Conservation (phyloP, 2,797 vertebrate species). For the Phoeniculus purpureus region DNA sequence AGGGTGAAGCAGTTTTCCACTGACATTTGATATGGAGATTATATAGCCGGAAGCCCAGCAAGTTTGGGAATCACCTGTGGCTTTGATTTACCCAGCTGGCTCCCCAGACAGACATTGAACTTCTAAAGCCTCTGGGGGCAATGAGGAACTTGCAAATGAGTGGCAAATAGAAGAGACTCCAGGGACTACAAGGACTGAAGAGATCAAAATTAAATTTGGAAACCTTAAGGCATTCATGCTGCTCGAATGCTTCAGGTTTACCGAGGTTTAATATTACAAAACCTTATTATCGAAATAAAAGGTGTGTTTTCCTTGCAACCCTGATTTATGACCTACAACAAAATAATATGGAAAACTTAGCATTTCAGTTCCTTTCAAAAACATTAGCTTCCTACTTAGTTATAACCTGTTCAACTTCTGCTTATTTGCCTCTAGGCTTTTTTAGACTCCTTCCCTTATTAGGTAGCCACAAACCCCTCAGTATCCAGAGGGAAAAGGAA, state of each 20-base stretch:
- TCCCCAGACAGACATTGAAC: neutral
- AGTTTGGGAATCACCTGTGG: neutral
- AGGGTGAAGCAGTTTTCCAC: neutral
- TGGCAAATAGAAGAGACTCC: neutral
- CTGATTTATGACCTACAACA: neutral
- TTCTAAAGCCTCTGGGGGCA: neutral
- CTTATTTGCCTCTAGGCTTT: neutral
- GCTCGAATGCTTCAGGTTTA: accelerated
- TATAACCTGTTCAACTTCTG: neutral
- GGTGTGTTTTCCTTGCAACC: accelerated
- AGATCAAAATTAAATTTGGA: neutral
- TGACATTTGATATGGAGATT: neutral
- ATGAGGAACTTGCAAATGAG: neutral
- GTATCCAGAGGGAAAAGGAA: neutral
- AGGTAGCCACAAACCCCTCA: neutral
- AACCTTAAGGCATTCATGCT: accelerated
- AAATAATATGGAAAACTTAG: neutral
- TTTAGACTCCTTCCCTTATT: neutral
- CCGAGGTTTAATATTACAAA: neutral
- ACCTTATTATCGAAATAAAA: neutral
- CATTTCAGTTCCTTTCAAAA: neutral
- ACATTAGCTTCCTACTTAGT: neutral
- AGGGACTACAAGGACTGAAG: neutral
- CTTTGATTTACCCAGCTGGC: neutral
- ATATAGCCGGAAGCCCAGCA: neutral